Conservation (phyloP, 2,113 vertebrate genomes). For the Python bivittatus region DNA sequence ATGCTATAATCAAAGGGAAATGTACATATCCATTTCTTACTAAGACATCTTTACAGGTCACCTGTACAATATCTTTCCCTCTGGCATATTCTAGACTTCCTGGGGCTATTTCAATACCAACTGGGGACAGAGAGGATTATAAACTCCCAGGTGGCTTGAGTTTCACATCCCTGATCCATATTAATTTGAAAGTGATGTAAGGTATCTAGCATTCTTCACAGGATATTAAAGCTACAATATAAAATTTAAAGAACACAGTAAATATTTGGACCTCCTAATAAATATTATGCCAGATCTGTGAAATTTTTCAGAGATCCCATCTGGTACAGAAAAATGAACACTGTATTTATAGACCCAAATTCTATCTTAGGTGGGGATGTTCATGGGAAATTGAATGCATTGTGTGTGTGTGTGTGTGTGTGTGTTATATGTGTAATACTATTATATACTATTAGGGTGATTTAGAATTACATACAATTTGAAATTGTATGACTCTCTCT, state of each 20-base stretch:
- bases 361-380: background rate
- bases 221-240: constrained; percentile 18
- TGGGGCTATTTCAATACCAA: constrained; percentile 9
- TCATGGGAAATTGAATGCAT: background rate
- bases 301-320: background rate
- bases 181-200: background rate
- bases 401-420: background rate
- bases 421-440: no score
- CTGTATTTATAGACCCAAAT: background rate
- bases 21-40: background rate
- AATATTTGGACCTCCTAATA: constrained; percentile 8
- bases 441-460: background rate
- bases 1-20: constrained; percentile 4
- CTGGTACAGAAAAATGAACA: background rate
- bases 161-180: background rate
- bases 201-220: constrained; percentile 1
- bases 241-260: constrained; percentile 12
- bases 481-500: background rate
- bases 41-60: constrained; percentile 12
- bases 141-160: background rate
- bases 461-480: background rate
- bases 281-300: constrained; percentile 7
- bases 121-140: background rate
- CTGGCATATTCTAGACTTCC: background rate
- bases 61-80: background rate